Evolutionary conservation across 2,113 vertebrate species (phyloP).

Genomic region (Edolisoma coerulescens): DNA sequence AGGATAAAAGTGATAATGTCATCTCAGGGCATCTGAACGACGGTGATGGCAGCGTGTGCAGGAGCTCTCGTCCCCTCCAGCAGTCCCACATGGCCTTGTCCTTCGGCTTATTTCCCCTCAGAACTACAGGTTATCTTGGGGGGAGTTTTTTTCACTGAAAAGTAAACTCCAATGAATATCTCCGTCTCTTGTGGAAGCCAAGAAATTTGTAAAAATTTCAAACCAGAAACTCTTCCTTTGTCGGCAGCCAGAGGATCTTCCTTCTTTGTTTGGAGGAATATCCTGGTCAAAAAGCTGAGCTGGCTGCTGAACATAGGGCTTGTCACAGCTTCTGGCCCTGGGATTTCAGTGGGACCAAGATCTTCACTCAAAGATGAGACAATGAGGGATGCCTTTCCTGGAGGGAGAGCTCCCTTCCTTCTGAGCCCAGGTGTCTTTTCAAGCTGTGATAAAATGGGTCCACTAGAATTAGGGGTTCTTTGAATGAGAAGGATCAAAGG

Average conservation of each 20-base stretch:
- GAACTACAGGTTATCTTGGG: not conserved
- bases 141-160: not conserved
- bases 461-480: not conserved
- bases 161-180: not conserved
- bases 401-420: not conserved
- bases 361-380: not conserved
- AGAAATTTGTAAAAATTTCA: not conserved
- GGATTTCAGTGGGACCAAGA: not conserved
- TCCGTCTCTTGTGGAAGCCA: not conserved
- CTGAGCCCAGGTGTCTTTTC: not conserved
- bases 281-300: not conserved
- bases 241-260: accelerated
- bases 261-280: not conserved
- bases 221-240: not conserved
- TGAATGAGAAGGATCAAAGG: not conserved
- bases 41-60: not conserved
- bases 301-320: not conserved
- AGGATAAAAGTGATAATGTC: not conserved
- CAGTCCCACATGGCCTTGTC: not conserved
- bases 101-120: not conserved
- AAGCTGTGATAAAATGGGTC: not conserved
- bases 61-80: not conserved
- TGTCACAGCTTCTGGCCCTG: not conserved
- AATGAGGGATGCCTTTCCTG: not conserved
- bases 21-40: not conserved